Conservation (phyloP, 2,797 vertebrate species). For the Gymnopithys bicolor region DNA sequence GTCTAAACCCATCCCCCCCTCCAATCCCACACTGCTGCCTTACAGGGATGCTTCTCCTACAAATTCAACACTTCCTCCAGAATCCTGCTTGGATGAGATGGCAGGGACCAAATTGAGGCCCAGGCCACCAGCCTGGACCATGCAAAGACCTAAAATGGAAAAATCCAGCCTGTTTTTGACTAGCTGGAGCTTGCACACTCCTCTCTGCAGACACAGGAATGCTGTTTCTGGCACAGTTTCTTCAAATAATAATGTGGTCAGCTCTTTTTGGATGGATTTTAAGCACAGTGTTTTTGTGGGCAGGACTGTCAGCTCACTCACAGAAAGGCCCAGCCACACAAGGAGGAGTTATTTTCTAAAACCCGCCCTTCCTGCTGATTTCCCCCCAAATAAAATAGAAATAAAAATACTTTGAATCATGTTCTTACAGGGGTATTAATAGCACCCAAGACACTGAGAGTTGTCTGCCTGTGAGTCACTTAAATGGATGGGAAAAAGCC, state of each 20-base stretch:
- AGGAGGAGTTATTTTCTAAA: neutral
- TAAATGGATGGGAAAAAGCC: neutral
- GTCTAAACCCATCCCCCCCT: neutral
- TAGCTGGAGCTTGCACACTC: neutral
- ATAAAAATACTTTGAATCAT: neutral
- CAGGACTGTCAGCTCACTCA: neutral
- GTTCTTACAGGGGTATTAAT: slow-evolving; percentile 51
- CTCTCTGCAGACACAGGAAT: slow-evolving; percentile 21
- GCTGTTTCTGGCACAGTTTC: slow-evolving; percentile 44
- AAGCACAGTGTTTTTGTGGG: slow-evolving; percentile 21
- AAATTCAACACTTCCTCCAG: neutral
- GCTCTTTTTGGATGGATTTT: slow-evolving; percentile 55
- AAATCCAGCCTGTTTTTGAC: neutral
- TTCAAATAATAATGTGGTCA: slow-evolving; percentile 30
- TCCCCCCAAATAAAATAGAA: neutral
- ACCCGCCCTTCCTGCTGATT: neutral
- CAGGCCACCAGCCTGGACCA: neutral
- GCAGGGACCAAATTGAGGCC: neutral
- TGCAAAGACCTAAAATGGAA: neutral
- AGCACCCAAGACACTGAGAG: neutral
- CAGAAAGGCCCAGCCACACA: neutral
- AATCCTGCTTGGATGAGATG: neutral
- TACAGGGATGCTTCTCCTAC: neutral
- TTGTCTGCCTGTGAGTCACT: slow-evolving; percentile 8
- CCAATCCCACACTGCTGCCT: fast-evolving